phyloP scores from a whole-genome alignment of 2,113 vertebrate species.

The Myrmophylax atrothorax region DNA sequence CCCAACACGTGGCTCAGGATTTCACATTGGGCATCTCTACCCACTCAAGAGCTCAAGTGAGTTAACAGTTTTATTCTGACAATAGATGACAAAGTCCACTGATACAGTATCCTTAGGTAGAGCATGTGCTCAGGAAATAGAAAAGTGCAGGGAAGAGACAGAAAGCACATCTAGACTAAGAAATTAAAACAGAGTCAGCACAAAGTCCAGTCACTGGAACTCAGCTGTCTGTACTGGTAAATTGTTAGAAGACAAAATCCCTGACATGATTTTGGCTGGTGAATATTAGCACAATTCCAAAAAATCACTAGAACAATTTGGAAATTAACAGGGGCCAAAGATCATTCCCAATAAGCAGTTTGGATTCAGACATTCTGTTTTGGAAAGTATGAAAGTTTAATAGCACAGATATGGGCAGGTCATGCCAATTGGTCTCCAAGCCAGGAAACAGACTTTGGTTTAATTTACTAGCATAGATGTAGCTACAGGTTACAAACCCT shows the following conservation, averaged over 20 bases:
- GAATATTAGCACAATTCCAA: slow-evolving; percentile 36
- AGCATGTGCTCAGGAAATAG: neutral
- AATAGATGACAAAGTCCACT: neutral
- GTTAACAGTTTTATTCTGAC: neutral
- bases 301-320: slow-evolving; percentile 59
- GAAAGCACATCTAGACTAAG: neutral
- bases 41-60: neutral
- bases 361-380: slow-evolving; percentile 40
- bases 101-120: neutral
- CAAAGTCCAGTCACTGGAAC: neutral
- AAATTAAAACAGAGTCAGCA: slow-evolving; percentile 1
- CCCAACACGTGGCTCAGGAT: neutral
- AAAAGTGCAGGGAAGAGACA: neutral
- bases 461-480: neutral
- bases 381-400: slow-evolving; percentile 44
- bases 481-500: slow-evolving; percentile 11
- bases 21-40: neutral
- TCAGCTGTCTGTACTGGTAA: neutral
- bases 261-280: slow-evolving; percentile 48
- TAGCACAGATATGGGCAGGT: neutral
- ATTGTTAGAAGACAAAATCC: slow-evolving; percentile 19
- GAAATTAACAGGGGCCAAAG: slow-evolving; percentile 59
- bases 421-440: slow-evolving; percentile 38
- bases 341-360: slow-evolving; percentile 54
- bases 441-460: neutral